Evolutionary conservation across 2,888 invertebrate species (phyloP), one percentile per base, ranked within the genome.

Genomic region (Cryptus armator): DNA sequence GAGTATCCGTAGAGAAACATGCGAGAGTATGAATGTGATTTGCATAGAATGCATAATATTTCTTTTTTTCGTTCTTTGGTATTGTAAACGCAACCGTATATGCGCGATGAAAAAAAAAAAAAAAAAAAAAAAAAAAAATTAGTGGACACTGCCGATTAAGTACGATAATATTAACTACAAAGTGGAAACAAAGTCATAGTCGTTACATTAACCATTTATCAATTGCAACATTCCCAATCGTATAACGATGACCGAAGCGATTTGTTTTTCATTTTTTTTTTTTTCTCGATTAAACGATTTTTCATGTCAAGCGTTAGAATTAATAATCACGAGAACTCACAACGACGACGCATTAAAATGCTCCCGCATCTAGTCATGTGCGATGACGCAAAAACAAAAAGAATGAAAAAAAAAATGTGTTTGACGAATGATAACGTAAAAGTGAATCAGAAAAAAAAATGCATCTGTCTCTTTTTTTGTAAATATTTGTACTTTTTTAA

Each of bases 401-500:
- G 16, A 64, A 46, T 29, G 14, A 59, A 59, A 51, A 59, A 56
- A 51, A 37, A 37, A 56, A 29, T 9, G 64, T 64, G 62, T 46
- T 43, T 48, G 14, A 79, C 43, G 64, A 56, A 67, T 19, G 10
- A 24, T 14, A 56, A 44, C 4, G 16, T 44, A 53, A 72, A 68
- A 51, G 46, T 24, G 19, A 62, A 68, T 62, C 53, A 70, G 43
- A 37, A 46, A 68, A 72, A 64, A 9, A 67, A 71, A 78, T 77
- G 71, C 66, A 84, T 66, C 51, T 59, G 59, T 79, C 81, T 83
- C 53, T 75, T 89, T 90, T 89, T 92, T 91, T 92, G 92, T 92
- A 92, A 92, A 92, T 92, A 92, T 92, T 91, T 92, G 90, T 92
- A 92, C 91, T 92, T 92, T 92, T 92, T 91, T 92, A 89, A 90